A percentile compares a stretch with the other conserved stretches of the same genome.
Conservation (phyloP, 2,888 invertebrate genomes). For the Lepidochrysops patricia region DNA sequence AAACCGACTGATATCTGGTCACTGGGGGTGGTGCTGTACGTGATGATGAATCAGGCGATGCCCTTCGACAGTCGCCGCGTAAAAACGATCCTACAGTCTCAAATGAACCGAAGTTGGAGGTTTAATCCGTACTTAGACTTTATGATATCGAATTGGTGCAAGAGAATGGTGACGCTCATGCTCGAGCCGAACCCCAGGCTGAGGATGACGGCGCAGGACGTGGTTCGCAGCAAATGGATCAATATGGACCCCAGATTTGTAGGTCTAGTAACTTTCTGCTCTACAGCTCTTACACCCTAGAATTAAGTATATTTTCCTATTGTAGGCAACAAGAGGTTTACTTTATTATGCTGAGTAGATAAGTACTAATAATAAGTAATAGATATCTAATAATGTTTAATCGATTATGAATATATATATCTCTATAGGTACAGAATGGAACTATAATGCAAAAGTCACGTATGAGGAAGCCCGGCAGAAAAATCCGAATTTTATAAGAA, state of each 20-base stretch:
- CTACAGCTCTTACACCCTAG: too few relatives aligned
- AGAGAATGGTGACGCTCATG: slow-evolving; percentile 75
- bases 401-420: neutral
- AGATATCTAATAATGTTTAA: too few relatives aligned
- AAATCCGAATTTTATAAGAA: neutral
- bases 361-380: too few relatives aligned
- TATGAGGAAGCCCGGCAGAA: neutral
- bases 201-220: slow-evolving; percentile 75
- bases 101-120: slow-evolving; percentile 77
- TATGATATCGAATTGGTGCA: slow-evolving; percentile 74
- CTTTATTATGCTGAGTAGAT: too few relatives aligned
- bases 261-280: slow-evolving; percentile 34
- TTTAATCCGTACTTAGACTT: slow-evolving; percentile 79
- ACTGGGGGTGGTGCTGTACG: slow-evolving; percentile 84
- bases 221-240: slow-evolving; percentile 76
- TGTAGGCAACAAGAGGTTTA: too few relatives aligned
- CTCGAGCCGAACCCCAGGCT: slow-evolving; percentile 79
- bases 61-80: slow-evolving; percentile 87
- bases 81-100: slow-evolving; percentile 77
- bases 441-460: neutral
- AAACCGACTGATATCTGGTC: too few relatives aligned
- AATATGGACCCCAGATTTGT: slow-evolving; percentile 76
- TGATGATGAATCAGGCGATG: slow-evolving; percentile 88
- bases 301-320: too few relatives aligned
- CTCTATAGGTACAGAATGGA: too few relatives aligned